Percentiles rank a stretch among this genome's conserved stretches.
These are phyloP conservation scores for Hippocampus mohnikei DNA, from an alignment of 2,113 vertebrate genomes.

Conservation along the genomic window DNA sequence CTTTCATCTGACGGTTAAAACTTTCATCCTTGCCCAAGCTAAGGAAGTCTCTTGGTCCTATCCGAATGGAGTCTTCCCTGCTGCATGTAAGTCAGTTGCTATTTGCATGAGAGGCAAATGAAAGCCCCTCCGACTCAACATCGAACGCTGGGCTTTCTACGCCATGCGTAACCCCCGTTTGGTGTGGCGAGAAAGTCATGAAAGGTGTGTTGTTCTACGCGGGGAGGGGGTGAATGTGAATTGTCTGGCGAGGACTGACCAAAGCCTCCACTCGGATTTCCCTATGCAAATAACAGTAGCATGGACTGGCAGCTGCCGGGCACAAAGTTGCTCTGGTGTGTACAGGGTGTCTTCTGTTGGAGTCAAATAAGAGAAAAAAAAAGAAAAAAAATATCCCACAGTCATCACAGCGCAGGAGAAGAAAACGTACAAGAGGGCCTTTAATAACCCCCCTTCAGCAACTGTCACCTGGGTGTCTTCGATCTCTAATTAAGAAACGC, in stretches of 20 bases:
- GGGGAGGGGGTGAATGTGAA: neutral
- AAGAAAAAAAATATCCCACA: too few relatives aligned
- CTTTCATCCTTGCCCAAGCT: conserved; percentile 26
- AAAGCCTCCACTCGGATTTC: conserved; percentile 54
- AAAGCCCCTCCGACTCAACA: conserved; percentile 2
- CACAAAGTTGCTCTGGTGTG: conserved; percentile 42
- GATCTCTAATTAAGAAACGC: conserved; percentile 44
- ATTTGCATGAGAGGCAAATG: conserved; percentile 78
- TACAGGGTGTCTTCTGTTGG: conserved; percentile 30
- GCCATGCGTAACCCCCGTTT: neutral
- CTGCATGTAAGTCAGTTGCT: conserved; percentile 53
- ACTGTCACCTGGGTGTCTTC: conserved; percentile 28
- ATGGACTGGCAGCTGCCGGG: conserved; percentile 36
- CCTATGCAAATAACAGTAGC: conserved; percentile 66
- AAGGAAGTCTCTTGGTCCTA: conserved; percentile 1
- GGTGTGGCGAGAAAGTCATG: neutral
- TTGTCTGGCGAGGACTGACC: neutral
- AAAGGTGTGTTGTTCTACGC: neutral
- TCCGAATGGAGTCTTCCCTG: conserved; percentile 17
- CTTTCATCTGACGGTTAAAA: conserved; percentile 28
- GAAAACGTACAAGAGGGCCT: neutral
- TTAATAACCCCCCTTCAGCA: neutral
- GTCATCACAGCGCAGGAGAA: neutral
- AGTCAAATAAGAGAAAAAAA: neutral
- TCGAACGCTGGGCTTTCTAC: neutral